Evolutionary conservation across 2,888 invertebrate species (phyloP), one percentile per base, ranked within the genome.

Genomic region (Allacma fusca): DNA sequence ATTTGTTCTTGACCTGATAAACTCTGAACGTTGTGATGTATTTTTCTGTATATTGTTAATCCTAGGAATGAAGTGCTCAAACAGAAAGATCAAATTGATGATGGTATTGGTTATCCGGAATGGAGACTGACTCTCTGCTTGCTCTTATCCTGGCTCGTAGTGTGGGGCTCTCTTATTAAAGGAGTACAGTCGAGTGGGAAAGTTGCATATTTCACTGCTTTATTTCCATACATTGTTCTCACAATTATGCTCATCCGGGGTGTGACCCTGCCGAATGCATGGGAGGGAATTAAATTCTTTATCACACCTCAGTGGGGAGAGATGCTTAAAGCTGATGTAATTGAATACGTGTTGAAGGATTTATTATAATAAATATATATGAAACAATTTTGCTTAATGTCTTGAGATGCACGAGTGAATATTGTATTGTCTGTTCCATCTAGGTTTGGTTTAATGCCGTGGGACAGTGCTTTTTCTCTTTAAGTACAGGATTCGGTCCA

Each of bases 181-280:
- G 93, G 93, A 13, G 92, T 94, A 0, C 91, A 79, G 77, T 69
- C 79, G 79, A 62, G 62, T 19, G 81, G 81, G 40, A 94, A 93
- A 87, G 93, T 92, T 0, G 91, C 95, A 0, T 96, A 96, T 87
- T 94, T 96, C 87, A 91, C 96, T n/a, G 96, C 96, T 0, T 28
- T 95, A 1, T 94, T 95, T 86, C 95, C 95, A 0, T 94, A 94
- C 85, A 89, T 93, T 5, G 91, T 95, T 72, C 90, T 95, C 87
- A 87, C 94, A 78, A 90, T 91, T 43, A 87, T 95, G 65, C 89
- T 95, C 19, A 90, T 94, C 71, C 86, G 88, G 34, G 89, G 89
- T 19, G 85, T 86, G 13, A 88, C 88, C 0, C 84, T 89, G 69
- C 91, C 91, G 0, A 95, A 95, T 0, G 92, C 95, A 21, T 88